A percentile compares a stretch with the other conserved stretches of the same genome.
phyloP scores from a whole-genome alignment of 1,140 invertebrate genomes.

The Anthonomus grandis region DNA sequence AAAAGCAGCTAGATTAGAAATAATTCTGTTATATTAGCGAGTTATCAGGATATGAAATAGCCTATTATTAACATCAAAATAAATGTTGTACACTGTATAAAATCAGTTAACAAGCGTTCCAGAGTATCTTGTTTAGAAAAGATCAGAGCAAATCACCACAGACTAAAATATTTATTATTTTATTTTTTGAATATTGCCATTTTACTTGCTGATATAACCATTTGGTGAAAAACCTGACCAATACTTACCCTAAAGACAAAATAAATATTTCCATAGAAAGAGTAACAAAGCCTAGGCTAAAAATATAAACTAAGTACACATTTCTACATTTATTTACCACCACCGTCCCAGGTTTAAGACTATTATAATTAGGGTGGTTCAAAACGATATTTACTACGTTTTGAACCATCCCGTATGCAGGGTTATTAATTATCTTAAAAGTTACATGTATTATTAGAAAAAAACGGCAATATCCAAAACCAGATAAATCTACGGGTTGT shows the following conservation, averaged over 20 bases:
- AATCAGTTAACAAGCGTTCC: too few species aligned
- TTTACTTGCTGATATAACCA: slow-evolving; percentile 16
- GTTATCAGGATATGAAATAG: slow-evolving; percentile 1
- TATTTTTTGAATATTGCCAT: slow-evolving; percentile 38
- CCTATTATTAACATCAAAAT: background rate
- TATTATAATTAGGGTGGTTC: too few species aligned
- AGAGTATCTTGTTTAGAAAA: too few species aligned
- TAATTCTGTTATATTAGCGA: slow-evolving; percentile 12
- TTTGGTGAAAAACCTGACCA: too few species aligned
- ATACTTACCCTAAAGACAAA: slow-evolving; percentile 27
- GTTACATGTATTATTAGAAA: background rate
- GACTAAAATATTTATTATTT: slow-evolving; percentile 16
- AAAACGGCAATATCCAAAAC: slow-evolving; percentile 32
- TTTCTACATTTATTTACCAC: too few species aligned
- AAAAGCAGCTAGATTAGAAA: too few species aligned
- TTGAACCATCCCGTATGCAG: too few species aligned
- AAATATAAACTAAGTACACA: too few species aligned
- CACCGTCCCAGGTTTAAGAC: too few species aligned
- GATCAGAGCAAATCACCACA: slow-evolving; percentile 27
- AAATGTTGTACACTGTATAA: too few species aligned
- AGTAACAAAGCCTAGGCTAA: slow-evolving; percentile 5
- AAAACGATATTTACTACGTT: too few species aligned
- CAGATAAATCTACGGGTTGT: slow-evolving; percentile 27
- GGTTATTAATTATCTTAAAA: too few species aligned
- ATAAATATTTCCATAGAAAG: slow-evolving; percentile 14